A percentile compares a stretch with the other conserved stretches of the same genome.
phyloP scores from a whole-genome alignment of 2,797 vertebrate genomes.

The Caiman crocodilus region DNA sequence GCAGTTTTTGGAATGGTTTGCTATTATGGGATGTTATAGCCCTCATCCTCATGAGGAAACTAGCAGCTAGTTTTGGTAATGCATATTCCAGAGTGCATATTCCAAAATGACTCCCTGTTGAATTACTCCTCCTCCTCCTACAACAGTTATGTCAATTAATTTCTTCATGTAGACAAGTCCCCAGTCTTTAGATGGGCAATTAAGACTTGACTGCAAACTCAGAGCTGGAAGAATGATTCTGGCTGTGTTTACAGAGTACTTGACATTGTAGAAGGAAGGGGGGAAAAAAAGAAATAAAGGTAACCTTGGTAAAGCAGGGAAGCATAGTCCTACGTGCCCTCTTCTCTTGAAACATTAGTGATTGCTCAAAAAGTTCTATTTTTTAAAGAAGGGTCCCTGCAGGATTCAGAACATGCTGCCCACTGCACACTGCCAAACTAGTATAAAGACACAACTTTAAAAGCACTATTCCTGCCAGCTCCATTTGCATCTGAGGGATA shows the following conservation, averaged over 20 bases:
- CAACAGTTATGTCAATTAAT: neutral
- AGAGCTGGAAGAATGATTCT: neutral
- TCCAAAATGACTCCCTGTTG: neutral
- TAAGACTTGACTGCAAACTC: conserved; percentile 24
- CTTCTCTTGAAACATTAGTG: neutral
- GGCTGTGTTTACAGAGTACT: neutral
- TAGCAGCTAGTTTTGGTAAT: neutral
- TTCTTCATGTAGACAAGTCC: neutral
- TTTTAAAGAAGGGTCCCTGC: neutral
- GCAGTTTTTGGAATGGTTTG: neutral
- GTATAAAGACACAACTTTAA: neutral
- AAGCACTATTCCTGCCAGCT: neutral
- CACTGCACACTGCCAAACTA: neutral
- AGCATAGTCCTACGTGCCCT: no score
- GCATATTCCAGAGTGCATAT: neutral
- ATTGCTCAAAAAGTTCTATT: neutral
- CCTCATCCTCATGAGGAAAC: neutral
- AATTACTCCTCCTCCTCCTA: conserved; percentile 7
- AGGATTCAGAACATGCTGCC: neutral
- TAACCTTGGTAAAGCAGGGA: no score
- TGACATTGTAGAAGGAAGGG: neutral
- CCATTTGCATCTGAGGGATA: neutral
- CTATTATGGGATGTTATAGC: neutral
- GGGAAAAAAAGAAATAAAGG: neutral
- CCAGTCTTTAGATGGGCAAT: neutral